Evolutionary conservation across 1,140 invertebrate genomes (phyloP), one percentile per base, ranked within the genome.

Genomic region (Bilobella aurantiaca): DNA sequence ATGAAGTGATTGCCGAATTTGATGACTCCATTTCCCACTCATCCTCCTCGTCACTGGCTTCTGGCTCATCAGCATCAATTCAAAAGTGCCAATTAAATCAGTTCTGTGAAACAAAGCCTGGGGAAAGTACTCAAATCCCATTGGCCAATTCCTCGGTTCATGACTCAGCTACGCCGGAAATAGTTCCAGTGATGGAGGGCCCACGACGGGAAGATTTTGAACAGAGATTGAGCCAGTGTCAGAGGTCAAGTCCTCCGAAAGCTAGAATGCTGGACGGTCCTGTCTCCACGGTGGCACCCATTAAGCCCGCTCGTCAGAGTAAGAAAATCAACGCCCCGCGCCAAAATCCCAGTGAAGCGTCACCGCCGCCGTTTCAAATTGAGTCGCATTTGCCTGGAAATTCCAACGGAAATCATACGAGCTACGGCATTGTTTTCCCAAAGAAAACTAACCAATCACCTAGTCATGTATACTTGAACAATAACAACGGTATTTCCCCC

Each of bases 1-100:
- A 73, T 58, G 71, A 73, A 67, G 68, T 73, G 8, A 70, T 73
- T 42, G 69, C 66, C 14, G 66, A 73, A 58, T 73, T 70, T 58
- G 68, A 73, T 56, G 71, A 73, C 60, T 62, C 59, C 58, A 18
- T 66, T 37, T 29, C 64, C 32, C 25, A 53, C 29, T 56, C 64
- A 32, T 30, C 64, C 34, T 1, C 25, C 27, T 60, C 59, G 25
- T 61, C 64, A 5, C 62, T 53, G 1, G 46, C 56, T 14, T 64
- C 63, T 28, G 57, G 57, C 28, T 25, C 57, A 28, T 8, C 8
- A 12, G 28, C 5, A 31, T 3, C 23, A 56, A 56, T 8, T 56
- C 49, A 16, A 12, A 56, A 16, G 5, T 58, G 12, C 12, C 49
- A 53, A 53, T 12, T 23, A 23, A 23, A 5, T 53, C 49, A 12